phyloP scores from a whole-genome alignment of 2,797 vertebrate species.

The Meda fulgida region DNA sequence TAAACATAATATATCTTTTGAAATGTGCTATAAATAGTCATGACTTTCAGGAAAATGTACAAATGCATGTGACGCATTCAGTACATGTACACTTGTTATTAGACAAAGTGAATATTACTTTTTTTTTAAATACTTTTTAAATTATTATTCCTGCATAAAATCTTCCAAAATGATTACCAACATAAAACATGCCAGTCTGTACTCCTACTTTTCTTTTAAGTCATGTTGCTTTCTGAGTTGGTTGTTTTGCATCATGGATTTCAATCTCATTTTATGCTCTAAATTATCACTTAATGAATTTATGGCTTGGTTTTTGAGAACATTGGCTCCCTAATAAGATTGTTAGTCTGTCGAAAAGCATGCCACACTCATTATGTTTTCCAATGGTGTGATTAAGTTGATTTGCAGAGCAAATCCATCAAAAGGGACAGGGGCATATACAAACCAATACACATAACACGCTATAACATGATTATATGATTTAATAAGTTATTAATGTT shows the following conservation, averaged over 20 bases:
- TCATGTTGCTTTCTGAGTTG: conserved; percentile 53
- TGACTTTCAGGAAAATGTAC: background rate
- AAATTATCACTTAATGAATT: conserved; percentile 80
- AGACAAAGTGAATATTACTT: background rate
- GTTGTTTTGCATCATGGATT: conserved; percentile 70
- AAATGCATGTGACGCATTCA: background rate
- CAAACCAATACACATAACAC: conserved; percentile 73
- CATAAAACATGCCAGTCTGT: conserved; percentile 3
- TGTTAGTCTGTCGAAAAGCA: conserved; percentile 79
- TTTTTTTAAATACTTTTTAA: background rate
- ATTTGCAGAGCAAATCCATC: conserved; percentile 79
- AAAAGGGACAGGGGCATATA: conserved; percentile 71
- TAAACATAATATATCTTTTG: background rate
- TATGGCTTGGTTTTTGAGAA: conserved; percentile 76
- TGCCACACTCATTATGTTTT: conserved; percentile 77
- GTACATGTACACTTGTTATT: background rate
- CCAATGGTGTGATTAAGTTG: conserved; percentile 79
- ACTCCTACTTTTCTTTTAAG: conserved; percentile 57
- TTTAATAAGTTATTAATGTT: conserved; percentile 82
- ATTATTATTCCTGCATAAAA: background rate
- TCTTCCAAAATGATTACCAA: background rate
- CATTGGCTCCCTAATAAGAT: conserved; percentile 77
- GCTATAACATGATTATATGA: conserved; percentile 76
- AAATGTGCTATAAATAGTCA: background rate
- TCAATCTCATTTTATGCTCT: conserved; percentile 81